Conservation (phyloP, 1,140 invertebrate genomes). For the Papilio polyxenes region DNA sequence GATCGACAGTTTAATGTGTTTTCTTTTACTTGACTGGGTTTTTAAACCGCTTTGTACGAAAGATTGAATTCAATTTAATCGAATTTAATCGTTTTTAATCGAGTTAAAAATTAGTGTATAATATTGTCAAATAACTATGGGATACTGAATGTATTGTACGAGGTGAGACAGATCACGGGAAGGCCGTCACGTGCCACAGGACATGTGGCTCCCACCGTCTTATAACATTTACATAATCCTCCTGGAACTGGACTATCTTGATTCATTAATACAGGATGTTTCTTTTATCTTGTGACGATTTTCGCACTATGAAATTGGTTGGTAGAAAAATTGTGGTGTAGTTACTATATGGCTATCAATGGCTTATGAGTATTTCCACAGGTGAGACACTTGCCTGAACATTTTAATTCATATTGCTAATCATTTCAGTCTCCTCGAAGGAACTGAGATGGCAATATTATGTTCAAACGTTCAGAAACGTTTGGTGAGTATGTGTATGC, state of each 20-base stretch:
- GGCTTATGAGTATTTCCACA: no score
- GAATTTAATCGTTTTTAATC: slow-evolving; percentile 32
- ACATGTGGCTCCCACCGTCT: slow-evolving; percentile 69
- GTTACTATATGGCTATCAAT: no score
- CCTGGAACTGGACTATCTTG: slow-evolving; percentile 40
- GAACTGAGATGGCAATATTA: no score
- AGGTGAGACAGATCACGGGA: slow-evolving; percentile 43
- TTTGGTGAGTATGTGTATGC: no score
- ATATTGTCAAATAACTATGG: background rate
- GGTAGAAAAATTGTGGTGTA: background rate
- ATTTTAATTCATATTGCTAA: no score
- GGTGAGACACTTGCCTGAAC: no score
- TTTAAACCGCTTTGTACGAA: background rate
- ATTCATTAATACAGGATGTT: slow-evolving; percentile 43
- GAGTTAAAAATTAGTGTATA: background rate
- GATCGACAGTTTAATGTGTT: slow-evolving; percentile 50
- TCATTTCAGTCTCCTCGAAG: no score
- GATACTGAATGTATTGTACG: slow-evolving; percentile 33
- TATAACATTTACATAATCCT: slow-evolving; percentile 50
- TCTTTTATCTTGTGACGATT: background rate
- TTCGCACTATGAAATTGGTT: background rate
- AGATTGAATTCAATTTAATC: background rate
- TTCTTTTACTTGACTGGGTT: background rate
- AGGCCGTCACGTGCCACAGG: slow-evolving; percentile 57
- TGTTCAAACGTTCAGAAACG: no score